Evolutionary conservation across 2,113 vertebrate species (phyloP), one percentile per base, ranked within the genome.

Genomic region (Rhombomys opimus): DNA sequence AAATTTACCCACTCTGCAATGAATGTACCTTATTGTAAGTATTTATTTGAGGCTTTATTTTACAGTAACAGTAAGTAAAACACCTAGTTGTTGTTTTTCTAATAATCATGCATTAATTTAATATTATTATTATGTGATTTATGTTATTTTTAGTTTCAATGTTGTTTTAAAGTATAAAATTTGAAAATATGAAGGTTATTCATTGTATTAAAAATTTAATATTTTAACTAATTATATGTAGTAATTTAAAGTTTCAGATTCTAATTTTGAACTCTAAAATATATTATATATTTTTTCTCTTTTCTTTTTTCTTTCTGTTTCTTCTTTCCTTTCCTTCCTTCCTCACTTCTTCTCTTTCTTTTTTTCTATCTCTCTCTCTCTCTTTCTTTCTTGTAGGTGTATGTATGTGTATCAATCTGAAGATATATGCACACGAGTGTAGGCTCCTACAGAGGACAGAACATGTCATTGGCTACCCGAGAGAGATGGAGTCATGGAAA

Each of bases 1-100:
- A 3, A 80, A 12, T 61, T n/a, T 25, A 6, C 17, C 23, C 2
- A 0, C 38, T 27, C 15, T 30, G 9, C 6, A 15, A 12, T 61
- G 14, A 7, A 52, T 41, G 20, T 72, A 7, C n/a, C 0, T 68
- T 25, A 50, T 50, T 87, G 14, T 10, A 25, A 63, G 22, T 52
- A 10, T 23, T 25, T 50, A 4, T 35, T 4, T 27, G 61, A 54
- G 20, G 8, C 9, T 25, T 73, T 73, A 32, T 27, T 9, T 0
- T 13, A 13, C 6, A 25, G 17, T 23, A 50, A 57, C 2, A 87
- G 2, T 9, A 70, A 18, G 15, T 84, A 90, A 67, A 32, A 59
- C 17, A 57, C 22, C 0, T 15, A 15, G 14, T 27, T 12, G 50
- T 84, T 14, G 15, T 23, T 46, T 57, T 35, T 63, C 9, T 38